Base-by-base conservation (phyloP, 2,113 vertebrate species). In the Pica pica region DNA sequence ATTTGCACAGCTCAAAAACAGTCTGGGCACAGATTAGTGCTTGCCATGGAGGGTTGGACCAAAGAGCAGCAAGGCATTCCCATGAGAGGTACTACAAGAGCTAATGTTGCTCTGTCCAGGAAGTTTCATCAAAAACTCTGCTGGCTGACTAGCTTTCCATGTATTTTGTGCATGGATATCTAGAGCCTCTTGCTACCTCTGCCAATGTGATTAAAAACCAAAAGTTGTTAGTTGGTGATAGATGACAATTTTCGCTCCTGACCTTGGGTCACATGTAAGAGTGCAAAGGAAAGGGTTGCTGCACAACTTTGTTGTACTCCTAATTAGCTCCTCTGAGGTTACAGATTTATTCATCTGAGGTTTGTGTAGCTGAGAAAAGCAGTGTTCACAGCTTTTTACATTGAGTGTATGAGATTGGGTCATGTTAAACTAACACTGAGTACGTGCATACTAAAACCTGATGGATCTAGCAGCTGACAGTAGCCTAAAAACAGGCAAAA, bases 291-390 rank as follows among this genome's bases (percentile, higher is more conserved):
- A 71, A 74, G 7, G 9, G 5, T 26, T 87, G 76, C 49, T 76
- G 53, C 47, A 86, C 39, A 49, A 19, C 65, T 87, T 75, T 67
- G 46, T 77, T 56, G n/a, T 79, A 20, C 39, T 46, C 61, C 37
- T 91, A 91, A 94, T 90, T 71, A 88, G 52, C 79, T 92, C 82
- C 67, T 91, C 57, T 94, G 92, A 94, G 87, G 59, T 83, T 91
- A 85, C 49, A 64, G 46, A 73, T 84, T 84, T 92, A 52, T 60
- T 30, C 42, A 52, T 68, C 37, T 80, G 68, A 55, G 44, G 37
- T 69, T 87, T 74, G 30, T 46, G 22, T 68, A 77, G 73, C 65
- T 80, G 44, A 73, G 35, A 49, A 74, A 33, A 74, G 56, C 64
- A 27, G 6, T 23, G 15, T 57, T 60, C 61, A 46, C 28, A 61